Evolutionary conservation across 2,888 invertebrate species (phyloP).

Genomic region (Plagodis dolabraria): DNA sequence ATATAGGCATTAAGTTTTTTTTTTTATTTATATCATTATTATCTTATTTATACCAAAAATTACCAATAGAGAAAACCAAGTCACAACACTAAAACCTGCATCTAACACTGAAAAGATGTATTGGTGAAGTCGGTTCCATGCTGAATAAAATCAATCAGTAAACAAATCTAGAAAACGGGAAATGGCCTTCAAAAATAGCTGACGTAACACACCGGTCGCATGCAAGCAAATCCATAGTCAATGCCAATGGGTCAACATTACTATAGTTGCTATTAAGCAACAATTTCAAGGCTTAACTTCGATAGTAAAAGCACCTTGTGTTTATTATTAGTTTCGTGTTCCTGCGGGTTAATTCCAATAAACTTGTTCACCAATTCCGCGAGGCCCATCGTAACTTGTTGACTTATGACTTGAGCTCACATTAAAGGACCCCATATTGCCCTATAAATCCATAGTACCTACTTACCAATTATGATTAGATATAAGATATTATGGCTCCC

Average conservation of each 20-base stretch:
- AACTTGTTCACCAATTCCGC: slow-evolving; percentile 41
- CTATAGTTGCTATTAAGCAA: background rate
- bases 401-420: slow-evolving; percentile 42
- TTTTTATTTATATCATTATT: too few relatives aligned
- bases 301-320: slow-evolving; percentile 10
- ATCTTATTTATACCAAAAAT: too few relatives aligned
- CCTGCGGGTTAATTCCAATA: slow-evolving; percentile 35
- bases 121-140: too few relatives aligned
- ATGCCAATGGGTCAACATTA: background rate
- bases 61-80: too few relatives aligned
- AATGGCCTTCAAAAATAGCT: too few relatives aligned
- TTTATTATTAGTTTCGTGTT: slow-evolving; percentile 24
- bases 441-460: slow-evolving; percentile 39
- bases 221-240: too few relatives aligned
- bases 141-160: too few relatives aligned
- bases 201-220: too few relatives aligned
- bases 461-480: slow-evolving; percentile 44
- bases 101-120: too few relatives aligned
- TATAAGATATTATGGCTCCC: slow-evolving; percentile 35
- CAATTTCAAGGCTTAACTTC: background rate
- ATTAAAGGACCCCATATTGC: slow-evolving; percentile 44
- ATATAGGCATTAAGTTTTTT: too few relatives aligned
- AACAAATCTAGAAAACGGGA: too few relatives aligned
- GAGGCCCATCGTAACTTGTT: slow-evolving; percentile 45
- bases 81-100: too few relatives aligned